Percentiles rank a stretch among this genome's conserved stretches.
Evolutionary conservation across 2,888 invertebrate species (phyloP).

Genomic region (Conistra vaccinii): DNA sequence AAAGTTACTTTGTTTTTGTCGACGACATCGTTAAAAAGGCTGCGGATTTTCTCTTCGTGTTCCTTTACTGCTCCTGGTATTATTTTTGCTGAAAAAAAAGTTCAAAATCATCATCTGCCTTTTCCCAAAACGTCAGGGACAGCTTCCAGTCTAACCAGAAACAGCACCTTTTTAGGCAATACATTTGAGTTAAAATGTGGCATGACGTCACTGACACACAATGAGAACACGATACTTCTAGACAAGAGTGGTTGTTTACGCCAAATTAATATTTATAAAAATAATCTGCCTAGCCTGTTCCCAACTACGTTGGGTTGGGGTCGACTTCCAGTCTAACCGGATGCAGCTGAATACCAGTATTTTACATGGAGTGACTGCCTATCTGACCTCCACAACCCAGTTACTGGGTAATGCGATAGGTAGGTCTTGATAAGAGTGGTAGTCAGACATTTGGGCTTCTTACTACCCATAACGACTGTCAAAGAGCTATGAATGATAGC

Average conservation of each 20-base stretch:
- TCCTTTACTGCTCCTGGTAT: slow-evolving; percentile 28
- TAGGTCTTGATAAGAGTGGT: not conserved
- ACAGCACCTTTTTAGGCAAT: too few species aligned
- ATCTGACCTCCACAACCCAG: not conserved
- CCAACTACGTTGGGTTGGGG: not conserved
- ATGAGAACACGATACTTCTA: too few species aligned
- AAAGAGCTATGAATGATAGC: not conserved
- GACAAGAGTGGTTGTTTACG: not conserved
- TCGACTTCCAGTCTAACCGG: not conserved
- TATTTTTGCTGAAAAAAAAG: slow-evolving; percentile 48
- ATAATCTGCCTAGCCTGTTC: too few species aligned
- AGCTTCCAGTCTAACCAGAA: too few species aligned
- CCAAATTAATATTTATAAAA: too few species aligned
- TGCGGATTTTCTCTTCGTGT: slow-evolving; percentile 42
- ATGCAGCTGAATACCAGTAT: slow-evolving; percentile 1
- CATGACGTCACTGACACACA: too few species aligned
- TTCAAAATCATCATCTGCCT: not conserved
- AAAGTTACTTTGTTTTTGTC: slow-evolving; percentile 64
- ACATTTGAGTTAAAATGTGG: too few species aligned
- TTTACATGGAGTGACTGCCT: not conserved
- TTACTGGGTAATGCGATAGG: too few species aligned
- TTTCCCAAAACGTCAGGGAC: too few species aligned
- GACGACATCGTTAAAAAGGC: slow-evolving; percentile 36
- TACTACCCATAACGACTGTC: not conserved
- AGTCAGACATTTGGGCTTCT: not conserved